phyloP scores from a whole-genome alignment of 30 jellyfish, hydroid and myxozoan genomes.

The Turritopsis rubra region DNA sequence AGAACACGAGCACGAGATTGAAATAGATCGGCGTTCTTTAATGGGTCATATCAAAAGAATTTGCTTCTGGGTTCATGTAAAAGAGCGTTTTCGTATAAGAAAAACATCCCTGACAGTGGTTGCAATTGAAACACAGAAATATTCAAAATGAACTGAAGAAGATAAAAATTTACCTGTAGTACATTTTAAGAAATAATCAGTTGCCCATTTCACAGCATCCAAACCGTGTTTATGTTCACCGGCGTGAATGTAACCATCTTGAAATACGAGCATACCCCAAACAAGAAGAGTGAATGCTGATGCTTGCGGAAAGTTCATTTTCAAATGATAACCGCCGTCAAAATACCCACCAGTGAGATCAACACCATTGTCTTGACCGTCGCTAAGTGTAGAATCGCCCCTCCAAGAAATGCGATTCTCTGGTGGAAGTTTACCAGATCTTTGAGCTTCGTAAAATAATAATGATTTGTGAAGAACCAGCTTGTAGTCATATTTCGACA shows the following conservation, averaged over 20 bases:
- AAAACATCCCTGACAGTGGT: too few relatives aligned
- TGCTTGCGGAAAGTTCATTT: constrained; percentile 68
- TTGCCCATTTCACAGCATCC: constrained; percentile 78
- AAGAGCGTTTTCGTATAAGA: too few relatives aligned
- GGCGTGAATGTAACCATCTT: constrained; percentile 52
- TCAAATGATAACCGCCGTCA: constrained; percentile 80
- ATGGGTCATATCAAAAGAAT: too few relatives aligned
- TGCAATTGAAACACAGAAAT: too few relatives aligned
- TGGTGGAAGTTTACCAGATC: constrained; percentile 70
- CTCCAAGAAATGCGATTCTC: constrained; percentile 56
- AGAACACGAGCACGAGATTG: too few relatives aligned
- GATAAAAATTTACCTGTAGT: constrained; percentile 45
- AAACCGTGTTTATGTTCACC: constrained; percentile 48
- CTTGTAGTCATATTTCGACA: constrained; percentile 36
- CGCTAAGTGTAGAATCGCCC: constrained; percentile 44
- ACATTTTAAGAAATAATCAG: constrained; percentile 69
- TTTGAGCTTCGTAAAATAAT: constrained; percentile 69
- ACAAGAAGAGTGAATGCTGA: constrained; percentile 53
- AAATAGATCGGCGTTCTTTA: too few relatives aligned
- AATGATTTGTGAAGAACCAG: constrained; percentile 42
- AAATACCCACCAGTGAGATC: constrained; percentile 69
- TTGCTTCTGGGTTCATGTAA: too few relatives aligned
- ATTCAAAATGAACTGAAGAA: too few relatives aligned
- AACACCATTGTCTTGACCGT: constrained; percentile 39
- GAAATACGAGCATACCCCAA: constrained; percentile 69